These are phyloP conservation scores for Mobula birostris DNA, from an alignment of 2,113 vertebrate genomes.

Conservation along the genomic window DNA sequence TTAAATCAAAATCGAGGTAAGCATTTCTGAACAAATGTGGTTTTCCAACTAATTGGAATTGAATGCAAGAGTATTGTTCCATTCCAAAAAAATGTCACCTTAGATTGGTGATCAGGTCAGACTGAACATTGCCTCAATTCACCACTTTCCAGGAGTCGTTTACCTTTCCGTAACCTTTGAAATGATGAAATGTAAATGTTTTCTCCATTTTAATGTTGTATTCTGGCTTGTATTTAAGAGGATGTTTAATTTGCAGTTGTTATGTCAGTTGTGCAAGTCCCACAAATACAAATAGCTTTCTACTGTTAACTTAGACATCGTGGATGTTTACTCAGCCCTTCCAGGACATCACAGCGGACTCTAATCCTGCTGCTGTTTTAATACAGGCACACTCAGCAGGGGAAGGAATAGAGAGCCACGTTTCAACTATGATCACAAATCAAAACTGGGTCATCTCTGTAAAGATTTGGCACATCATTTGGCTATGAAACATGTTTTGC, in stretches of 20 bases:
- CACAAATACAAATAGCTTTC: neutral
- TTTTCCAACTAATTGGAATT: neutral
- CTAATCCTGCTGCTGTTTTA: neutral
- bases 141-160: neutral
- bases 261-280: neutral
- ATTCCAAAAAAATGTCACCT: neutral
- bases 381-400: neutral
- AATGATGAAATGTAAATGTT: neutral
- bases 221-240: neutral
- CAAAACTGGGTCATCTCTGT: neutral
- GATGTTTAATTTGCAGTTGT: neutral
- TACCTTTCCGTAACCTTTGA: neutral
- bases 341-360: neutral
- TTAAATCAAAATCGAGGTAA: slow-evolving; percentile 67
- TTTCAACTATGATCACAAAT: neutral
- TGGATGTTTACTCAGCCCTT: neutral
- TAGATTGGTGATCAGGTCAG: neutral
- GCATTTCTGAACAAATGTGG: neutral
- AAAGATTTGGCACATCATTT: neutral
- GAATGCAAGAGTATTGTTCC: neutral
- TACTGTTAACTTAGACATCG: neutral
- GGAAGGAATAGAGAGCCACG: neutral
- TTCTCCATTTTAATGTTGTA: neutral
- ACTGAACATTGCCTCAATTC: neutral
- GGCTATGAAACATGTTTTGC: neutral